Evolutionary conservation across 1,140 invertebrate species (phyloP).

Genomic region (Centruroides vittatus): DNA sequence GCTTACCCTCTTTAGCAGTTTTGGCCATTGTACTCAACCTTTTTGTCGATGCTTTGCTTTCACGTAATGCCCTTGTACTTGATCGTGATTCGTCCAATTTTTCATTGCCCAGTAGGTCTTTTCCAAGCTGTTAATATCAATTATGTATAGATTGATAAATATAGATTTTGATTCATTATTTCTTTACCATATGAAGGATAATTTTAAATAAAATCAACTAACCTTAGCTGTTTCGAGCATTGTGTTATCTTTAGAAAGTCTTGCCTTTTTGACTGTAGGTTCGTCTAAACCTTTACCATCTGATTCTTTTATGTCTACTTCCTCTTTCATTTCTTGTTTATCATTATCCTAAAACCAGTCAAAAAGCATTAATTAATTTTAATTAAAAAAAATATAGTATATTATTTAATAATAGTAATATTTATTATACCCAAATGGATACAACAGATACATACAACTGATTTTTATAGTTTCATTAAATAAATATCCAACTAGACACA

Average conservation of each 20-base stretch:
- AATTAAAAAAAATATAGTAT: too few relatives aligned
- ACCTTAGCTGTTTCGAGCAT: background rate
- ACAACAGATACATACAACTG: too few relatives aligned
- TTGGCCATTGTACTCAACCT: background rate
- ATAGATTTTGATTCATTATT: too few relatives aligned
- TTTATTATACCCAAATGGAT: too few relatives aligned
- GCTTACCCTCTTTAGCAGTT: background rate
- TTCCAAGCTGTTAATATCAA: background rate
- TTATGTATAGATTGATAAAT: too few relatives aligned
- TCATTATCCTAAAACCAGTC: too few relatives aligned
- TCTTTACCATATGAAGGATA: background rate
- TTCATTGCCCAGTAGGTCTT: background rate
- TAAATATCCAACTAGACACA: too few relatives aligned
- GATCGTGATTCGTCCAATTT: background rate
- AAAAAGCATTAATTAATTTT: too few relatives aligned
- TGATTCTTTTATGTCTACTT: too few relatives aligned
- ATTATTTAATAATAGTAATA: too few relatives aligned
- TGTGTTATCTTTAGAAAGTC: background rate
- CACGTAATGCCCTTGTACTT: background rate
- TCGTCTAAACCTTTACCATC: background rate
- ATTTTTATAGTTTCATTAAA: too few relatives aligned
- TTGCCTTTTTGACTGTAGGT: background rate
- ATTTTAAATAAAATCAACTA: background rate
- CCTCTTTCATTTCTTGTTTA: too few relatives aligned
- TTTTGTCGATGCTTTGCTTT: background rate